Base-by-base conservation (phyloP, 1,140 invertebrate genomes). In the Ptiloglossa arizonensis region DNA sequence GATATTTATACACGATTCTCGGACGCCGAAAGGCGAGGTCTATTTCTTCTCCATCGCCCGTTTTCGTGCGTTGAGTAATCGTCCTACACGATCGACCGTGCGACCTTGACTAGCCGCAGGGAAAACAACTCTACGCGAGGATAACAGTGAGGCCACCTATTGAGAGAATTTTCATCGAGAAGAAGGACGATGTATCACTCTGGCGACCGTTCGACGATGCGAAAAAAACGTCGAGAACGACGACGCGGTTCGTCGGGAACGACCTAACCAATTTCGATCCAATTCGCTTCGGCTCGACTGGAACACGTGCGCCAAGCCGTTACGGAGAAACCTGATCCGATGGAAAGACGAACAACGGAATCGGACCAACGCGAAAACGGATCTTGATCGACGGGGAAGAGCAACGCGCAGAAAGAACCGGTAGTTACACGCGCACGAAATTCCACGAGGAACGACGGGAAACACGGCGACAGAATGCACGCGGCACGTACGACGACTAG, bases 401-500 rank as follows among this genome's bases (percentile, higher is more conserved):
- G 24, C 19, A n/a, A 27, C 44, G 19, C 3, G 19, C 15, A 52
- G 1, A 3, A 8, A 24, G 35, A 22, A n/a, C n/a, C n/a, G n/a
- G n/a, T n/a, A n/a, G 3, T 1, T 27, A 52, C 54, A 22, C 15
- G 0, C 22, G 27, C 41, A 13, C 46, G 24, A 29, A 13, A 50
- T 57, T 19, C 17, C 41, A 24, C 62, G 41, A 29, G 17, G 59
- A 32, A n/a, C 24, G 38, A 50, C n/a, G 52, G 3, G 17, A n/a
- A 22, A 35, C 15, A 44, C 13, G 27, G 52, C 32, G 35, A 35
- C 11, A 22, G 24, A 60, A 52, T 46, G 48, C 59, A 76, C 44
- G 54, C 72, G 57, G 67, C 27, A 60, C 80, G 76, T 68, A 27
- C 68, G 72, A 60, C 80, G 71, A 73, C 74, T 85, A 72, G 71